Evolutionary conservation across 2,888 invertebrate species (phyloP).

Genomic region (Nymphalis urticae): DNA sequence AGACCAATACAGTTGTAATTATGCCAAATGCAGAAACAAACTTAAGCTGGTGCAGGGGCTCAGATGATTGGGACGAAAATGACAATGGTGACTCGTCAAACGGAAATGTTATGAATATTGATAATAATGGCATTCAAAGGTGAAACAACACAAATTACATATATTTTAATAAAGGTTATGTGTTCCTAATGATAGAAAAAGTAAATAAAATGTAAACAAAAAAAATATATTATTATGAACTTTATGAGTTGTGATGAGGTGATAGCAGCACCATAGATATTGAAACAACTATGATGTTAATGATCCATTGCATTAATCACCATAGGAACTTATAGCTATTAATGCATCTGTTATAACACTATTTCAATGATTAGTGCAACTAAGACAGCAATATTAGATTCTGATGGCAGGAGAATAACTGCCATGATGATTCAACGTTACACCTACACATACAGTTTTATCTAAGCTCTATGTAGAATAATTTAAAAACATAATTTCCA

Average conservation of each 20-base stretch:
- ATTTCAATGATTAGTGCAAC: no score
- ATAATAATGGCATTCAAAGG: conserved; percentile 70
- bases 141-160: conserved; percentile 45
- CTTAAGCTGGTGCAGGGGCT: conserved; percentile 87
- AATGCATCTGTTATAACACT: no score
- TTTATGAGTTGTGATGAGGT: background rate
- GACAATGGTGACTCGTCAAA: conserved; percentile 85
- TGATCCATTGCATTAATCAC: no score
- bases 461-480: background rate
- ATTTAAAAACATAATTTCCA: background rate
- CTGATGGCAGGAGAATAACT: no score
- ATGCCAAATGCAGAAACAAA: conserved; percentile 65
- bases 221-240: no score
- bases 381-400: no score
- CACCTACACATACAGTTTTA: no score
- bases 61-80: conserved; percentile 87
- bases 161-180: no score
- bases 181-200: background rate
- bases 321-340: no score
- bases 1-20: conserved; percentile 54
- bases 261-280: background rate
- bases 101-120: conserved; percentile 85
- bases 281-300: no score
- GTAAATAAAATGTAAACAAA: background rate
- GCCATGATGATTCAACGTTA: no score